A percentile compares a stretch with the other conserved stretches of the same genome.
Conservation (phyloP, 2,113 vertebrate genomes). For the Chrysemys picta region DNA sequence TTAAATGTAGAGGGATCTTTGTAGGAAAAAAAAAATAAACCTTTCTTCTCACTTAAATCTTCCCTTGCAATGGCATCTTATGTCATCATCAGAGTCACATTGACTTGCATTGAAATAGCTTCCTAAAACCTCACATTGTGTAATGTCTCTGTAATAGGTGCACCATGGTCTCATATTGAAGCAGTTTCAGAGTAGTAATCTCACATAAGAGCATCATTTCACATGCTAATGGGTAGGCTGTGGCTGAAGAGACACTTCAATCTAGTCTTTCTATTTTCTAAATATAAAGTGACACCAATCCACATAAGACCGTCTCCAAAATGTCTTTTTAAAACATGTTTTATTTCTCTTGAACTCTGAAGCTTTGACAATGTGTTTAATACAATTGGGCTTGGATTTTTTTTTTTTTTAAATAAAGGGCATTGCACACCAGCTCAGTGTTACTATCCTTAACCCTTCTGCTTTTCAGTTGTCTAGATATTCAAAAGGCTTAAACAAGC, state of each 20-base stretch:
- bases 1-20: background rate
- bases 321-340: background rate
- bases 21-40: background rate
- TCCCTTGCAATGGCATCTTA: background rate
- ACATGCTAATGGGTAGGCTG: background rate
- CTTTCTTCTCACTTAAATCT: background rate
- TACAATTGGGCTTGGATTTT: background rate
- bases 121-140: background rate
- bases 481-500: background rate
- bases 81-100: background rate
- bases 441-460: background rate
- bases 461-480: background rate
- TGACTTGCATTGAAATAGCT: constrained; percentile 5
- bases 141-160: constrained; percentile 4
- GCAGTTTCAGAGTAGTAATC: background rate
- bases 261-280: background rate
- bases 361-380: background rate
- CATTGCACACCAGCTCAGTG: background rate
- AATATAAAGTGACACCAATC: background rate
- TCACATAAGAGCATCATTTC: background rate
- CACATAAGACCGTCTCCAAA: background rate
- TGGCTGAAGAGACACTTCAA: background rate
- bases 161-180: background rate
- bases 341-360: background rate
- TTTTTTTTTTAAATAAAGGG: background rate